Evolutionary conservation across 2,888 invertebrate genomes (phyloP).

Genomic region (Pharmacophagus antenor): DNA sequence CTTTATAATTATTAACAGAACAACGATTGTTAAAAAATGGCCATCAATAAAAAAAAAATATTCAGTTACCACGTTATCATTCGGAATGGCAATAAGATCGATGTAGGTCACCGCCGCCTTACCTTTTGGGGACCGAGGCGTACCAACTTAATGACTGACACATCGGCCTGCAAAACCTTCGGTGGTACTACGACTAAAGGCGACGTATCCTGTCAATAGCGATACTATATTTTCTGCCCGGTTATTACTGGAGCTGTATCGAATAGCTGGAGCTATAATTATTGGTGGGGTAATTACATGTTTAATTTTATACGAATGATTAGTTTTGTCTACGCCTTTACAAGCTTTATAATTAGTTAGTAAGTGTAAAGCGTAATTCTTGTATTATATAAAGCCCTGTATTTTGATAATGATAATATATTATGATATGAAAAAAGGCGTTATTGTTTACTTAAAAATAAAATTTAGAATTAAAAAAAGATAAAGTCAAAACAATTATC

Average conservation of each 20-base stretch:
- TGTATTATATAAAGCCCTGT: no score
- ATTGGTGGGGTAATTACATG: constrained; percentile 9
- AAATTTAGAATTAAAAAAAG: no score
- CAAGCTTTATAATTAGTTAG: no score
- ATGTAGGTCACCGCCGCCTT: constrained; percentile 42
- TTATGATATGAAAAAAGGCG: no score
- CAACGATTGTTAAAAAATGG: constrained; percentile 1
- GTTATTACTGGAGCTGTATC: constrained; percentile 3
- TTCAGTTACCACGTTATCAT: constrained; percentile 28
- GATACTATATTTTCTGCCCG: constrained; percentile 1
- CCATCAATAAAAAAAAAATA: constrained; percentile 9
- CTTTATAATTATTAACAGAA: neutral
- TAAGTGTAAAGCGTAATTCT: neutral
- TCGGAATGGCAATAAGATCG: constrained; percentile 32
- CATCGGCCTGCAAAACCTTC: constrained; percentile 19
- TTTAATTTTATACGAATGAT: constrained; percentile 6
- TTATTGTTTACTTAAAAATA: no score
- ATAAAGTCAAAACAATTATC: no score
- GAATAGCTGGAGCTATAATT: constrained; percentile 2
- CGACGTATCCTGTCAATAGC: constrained; percentile 5
- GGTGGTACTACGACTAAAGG: constrained; percentile 18
- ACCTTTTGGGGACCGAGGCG: constrained; percentile 34
- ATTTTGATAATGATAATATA: no score
- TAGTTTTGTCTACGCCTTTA: constrained; percentile 17
- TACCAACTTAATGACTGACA: constrained; percentile 23